phyloP scores from a whole-genome alignment of 2,888 invertebrate species.

The Drosophila neotestacea region DNA sequence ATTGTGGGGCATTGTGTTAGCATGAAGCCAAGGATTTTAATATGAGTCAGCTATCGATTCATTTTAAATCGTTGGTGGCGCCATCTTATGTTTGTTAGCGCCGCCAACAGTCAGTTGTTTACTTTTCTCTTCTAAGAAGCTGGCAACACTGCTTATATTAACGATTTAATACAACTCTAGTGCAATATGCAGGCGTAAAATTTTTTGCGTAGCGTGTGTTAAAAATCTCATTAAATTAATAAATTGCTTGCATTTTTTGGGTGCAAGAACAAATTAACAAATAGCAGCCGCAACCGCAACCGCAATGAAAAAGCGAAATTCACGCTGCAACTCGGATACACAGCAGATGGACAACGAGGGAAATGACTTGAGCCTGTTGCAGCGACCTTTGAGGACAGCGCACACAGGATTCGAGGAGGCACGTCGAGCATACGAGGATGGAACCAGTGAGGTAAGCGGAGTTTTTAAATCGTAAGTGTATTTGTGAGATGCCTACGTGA shows the following conservation, averaged over 20 bases:
- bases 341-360: constrained; percentile 85
- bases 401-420: constrained; percentile 90
- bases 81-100: no score
- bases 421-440: constrained; percentile 90
- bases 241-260: constrained; percentile 6
- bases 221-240: constrained; percentile 12
- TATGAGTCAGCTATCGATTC: not conserved
- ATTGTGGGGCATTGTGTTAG: not conserved
- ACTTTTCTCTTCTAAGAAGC: no score
- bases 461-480: not conserved
- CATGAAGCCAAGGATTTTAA: not conserved
- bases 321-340: constrained; percentile 70
- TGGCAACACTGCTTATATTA: constrained; percentile 16
- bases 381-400: constrained; percentile 90
- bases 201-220: constrained; percentile 32
- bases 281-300: not conserved
- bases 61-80: no score
- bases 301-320: constrained; percentile 68
- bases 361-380: constrained; percentile 87
- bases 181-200: constrained; percentile 71
- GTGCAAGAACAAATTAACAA: not conserved
- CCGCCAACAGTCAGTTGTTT: no score
- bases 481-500: constrained; percentile 64
- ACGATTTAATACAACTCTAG: no score
- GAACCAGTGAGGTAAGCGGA: constrained; percentile 89